These are phyloP conservation scores for Halcyon senegalensis DNA, from an alignment of 2,113 vertebrate species.

Conservation along the genomic window DNA sequence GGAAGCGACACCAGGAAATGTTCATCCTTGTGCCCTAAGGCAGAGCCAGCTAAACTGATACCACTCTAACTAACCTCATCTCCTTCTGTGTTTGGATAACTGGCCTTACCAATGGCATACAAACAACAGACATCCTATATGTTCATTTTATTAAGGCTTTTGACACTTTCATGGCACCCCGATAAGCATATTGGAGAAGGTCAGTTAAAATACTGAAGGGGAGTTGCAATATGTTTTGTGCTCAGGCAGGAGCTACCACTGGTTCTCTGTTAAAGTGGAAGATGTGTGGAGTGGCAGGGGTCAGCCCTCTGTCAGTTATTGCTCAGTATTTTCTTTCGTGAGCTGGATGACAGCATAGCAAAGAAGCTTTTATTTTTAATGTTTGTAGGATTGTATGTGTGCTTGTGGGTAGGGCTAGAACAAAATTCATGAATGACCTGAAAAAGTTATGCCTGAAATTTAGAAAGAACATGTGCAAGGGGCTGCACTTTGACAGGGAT, in stretches of 20 bases:
- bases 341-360: neutral
- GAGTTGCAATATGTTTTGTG: neutral
- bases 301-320: neutral
- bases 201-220: neutral
- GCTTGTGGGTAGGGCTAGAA: neutral
- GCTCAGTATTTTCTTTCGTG: neutral
- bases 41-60: neutral
- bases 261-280: neutral
- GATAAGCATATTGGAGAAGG: neutral
- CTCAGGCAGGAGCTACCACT: fast-evolving
- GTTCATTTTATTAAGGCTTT: neutral
- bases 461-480: neutral
- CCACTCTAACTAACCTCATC: neutral
- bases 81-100: neutral
- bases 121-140: neutral
- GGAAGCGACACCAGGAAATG: neutral
- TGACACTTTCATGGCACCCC: neutral
- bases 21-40: neutral
- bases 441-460: neutral
- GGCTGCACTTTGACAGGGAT: neutral
- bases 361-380: neutral
- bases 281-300: neutral
- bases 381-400: neutral
- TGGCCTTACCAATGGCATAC: neutral
- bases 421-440: neutral